Base-by-base conservation (phyloP, 2,888 invertebrate genomes). In the Cenopis cana region DNA sequence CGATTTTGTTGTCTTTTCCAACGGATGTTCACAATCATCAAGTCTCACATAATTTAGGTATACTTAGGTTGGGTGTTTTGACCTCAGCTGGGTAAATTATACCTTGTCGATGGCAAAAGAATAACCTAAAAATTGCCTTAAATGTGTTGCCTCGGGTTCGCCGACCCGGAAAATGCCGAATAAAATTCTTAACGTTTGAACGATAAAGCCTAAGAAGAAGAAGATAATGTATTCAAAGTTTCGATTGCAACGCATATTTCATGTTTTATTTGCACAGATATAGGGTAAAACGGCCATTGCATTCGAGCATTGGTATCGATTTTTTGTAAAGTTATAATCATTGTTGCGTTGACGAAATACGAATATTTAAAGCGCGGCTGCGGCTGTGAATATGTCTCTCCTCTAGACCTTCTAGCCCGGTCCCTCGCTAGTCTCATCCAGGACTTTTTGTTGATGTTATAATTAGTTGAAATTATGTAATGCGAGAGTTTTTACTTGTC, bases 41-140 rank as follows among this genome's bases (percentile, higher is more conserved):
- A 69, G 76, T 80, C 79, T 73, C 75, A 75, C 69, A 59, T 74
- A 80, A 81, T 75, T 73, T 76, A 75, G 76, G 29, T 33, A 20
- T 55, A 61, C 41, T 41, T 77, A 80, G 77, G 83, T 24, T 24
- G 24, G 81, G 84, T 81, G 81, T 85, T 81, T 86, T 82, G 85
- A 85, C 84, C 85, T 76, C 72, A 54, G 74, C 78, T 76, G 77
- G 79, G 80, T 85, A 85, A 87, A 85, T 85, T 86, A 83, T 78
- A 78, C 78, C 66, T 78, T 78, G 79, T 84, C 80, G n/a, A 1
- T 77, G 76, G 75, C 77, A 77, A 77, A 75, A 77, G 75, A 81
- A 79, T 74, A 77, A 80, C 81, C 82, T 78, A 77, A 76, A 78
- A 75, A 67, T 56, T 33, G 60, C 60, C 55, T 66, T 60, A 65